These are phyloP conservation scores for Microctenopoma stevenorrisi DNA, from an alignment of 2,797 vertebrate genomes.

Conservation along the genomic window DNA sequence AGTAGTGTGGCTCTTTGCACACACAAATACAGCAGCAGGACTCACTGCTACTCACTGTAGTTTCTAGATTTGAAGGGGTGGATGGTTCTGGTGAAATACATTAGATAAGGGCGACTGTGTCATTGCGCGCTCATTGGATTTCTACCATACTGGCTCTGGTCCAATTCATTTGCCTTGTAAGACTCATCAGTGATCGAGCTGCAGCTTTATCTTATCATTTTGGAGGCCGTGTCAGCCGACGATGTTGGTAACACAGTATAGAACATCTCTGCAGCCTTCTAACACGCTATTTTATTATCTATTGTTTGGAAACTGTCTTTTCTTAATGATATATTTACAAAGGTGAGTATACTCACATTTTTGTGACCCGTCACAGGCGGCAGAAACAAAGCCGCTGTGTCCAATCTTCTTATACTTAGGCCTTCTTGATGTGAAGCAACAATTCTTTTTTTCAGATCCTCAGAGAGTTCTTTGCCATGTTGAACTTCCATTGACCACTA, in stretches of 20 bases:
- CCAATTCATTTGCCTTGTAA: slow-evolving; percentile 21
- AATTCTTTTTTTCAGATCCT: too few relatives aligned
- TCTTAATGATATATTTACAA: neutral
- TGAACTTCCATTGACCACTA: too few relatives aligned
- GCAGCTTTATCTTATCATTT: slow-evolving; percentile 27
- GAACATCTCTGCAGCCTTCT: neutral
- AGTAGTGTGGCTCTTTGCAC: slow-evolving; percentile 42
- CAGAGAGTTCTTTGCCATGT: too few relatives aligned
- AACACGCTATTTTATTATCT: slow-evolving; percentile 13
- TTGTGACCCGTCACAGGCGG: too few relatives aligned
- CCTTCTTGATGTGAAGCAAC: too few relatives aligned
- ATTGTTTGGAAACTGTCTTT: neutral
- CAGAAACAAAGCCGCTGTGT: too few relatives aligned
- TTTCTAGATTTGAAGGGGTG: neutral
- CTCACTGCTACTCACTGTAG: neutral
- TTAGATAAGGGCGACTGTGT: slow-evolving; percentile 9
- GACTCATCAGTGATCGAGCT: slow-evolving; percentile 13
- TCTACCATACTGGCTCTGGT: slow-evolving; percentile 21
- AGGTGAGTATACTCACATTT: too few relatives aligned
- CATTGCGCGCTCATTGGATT: slow-evolving; percentile 10
- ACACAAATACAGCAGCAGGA: slow-evolving; percentile 17
- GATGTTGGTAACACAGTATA: neutral
- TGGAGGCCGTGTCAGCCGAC: neutral
- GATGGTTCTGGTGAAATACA: neutral
- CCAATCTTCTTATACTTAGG: too few relatives aligned